Conservation (phyloP, 2,113 vertebrate species). For the Lipophrys pholis region DNA sequence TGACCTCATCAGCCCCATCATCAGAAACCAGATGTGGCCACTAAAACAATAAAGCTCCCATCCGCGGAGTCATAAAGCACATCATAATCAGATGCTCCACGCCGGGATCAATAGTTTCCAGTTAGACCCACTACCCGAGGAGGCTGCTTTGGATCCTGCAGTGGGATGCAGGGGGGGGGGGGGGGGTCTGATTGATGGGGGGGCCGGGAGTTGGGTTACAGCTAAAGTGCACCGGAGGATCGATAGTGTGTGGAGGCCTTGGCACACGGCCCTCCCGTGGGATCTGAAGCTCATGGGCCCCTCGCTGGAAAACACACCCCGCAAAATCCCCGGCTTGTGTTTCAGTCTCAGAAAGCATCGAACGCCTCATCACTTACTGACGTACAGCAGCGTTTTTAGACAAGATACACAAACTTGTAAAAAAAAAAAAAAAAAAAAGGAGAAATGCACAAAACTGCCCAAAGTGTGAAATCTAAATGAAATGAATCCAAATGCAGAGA, state of each 20-base stretch:
- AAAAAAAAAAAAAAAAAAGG: not conserved
- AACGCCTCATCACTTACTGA: conserved; percentile 12
- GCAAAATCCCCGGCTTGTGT: conserved; percentile 66
- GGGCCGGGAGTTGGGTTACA: conserved; percentile 74
- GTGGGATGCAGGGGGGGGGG: conserved; percentile 44
- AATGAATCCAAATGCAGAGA: no score
- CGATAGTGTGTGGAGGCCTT: conserved; percentile 69
- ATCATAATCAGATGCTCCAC: conserved; percentile 71
- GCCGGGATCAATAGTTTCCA: conserved; percentile 76
- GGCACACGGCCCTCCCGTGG: conserved; percentile 53
- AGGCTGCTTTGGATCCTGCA: conserved; percentile 66
- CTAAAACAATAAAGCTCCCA: conserved; percentile 77
- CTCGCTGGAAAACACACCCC: conserved; percentile 14
- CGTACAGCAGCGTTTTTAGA: conserved; percentile 13
- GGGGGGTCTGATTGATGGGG: conserved; percentile 57
- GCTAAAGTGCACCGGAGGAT: conserved; percentile 78
- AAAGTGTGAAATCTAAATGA: no score
- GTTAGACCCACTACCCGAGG: conserved; percentile 56
- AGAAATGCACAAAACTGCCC: no score
- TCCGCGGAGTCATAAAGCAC: conserved; percentile 75
- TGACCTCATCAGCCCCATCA: conserved; percentile 76
- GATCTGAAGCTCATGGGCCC: conserved; percentile 43
- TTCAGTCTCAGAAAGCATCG: conserved; percentile 59
- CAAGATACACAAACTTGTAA: not conserved
- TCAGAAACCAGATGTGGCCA: conserved; percentile 74